phyloP scores from a whole-genome alignment of 2,113 vertebrate genomes.

The Platanista minor region DNA sequence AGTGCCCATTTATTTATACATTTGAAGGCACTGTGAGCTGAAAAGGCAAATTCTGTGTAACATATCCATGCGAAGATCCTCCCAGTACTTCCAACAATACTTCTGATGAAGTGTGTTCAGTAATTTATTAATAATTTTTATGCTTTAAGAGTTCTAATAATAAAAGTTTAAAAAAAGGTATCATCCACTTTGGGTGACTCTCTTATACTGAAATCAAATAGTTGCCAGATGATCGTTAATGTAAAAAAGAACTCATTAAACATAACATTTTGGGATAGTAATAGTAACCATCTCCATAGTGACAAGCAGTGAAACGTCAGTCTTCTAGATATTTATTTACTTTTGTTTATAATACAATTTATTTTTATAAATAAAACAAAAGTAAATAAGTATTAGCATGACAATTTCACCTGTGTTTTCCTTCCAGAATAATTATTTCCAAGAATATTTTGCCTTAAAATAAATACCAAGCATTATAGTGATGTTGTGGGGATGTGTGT shows the following conservation, averaged over 20 bases:
- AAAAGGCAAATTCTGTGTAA: neutral
- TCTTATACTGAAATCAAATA: neutral
- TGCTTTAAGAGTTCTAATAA: neutral
- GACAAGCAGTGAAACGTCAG: neutral
- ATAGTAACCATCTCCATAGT: neutral
- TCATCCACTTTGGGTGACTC: neutral
- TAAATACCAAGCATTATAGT: neutral
- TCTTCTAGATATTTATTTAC: neutral
- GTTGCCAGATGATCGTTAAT: neutral
- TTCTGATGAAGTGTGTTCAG: neutral
- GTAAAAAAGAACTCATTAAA: neutral
- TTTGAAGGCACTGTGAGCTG: neutral
- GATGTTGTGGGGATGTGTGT: neutral
- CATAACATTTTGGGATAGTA: neutral
- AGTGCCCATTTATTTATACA: neutral
- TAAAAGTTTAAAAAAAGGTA: neutral
- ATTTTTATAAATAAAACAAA: neutral
- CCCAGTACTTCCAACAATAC: neutral
- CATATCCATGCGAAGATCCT: neutral
- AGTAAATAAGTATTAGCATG: neutral
- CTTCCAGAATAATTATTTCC: neutral
- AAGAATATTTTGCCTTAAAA: conserved; percentile 3
- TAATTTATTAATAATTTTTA: neutral
- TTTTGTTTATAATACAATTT: neutral
- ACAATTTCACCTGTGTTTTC: neutral